A percentile compares a stretch with the other conserved stretches of the same genome.
Evolutionary conservation across 2,888 invertebrate genomes (phyloP).

Genomic region (Orthonychiurus folsomi): DNA sequence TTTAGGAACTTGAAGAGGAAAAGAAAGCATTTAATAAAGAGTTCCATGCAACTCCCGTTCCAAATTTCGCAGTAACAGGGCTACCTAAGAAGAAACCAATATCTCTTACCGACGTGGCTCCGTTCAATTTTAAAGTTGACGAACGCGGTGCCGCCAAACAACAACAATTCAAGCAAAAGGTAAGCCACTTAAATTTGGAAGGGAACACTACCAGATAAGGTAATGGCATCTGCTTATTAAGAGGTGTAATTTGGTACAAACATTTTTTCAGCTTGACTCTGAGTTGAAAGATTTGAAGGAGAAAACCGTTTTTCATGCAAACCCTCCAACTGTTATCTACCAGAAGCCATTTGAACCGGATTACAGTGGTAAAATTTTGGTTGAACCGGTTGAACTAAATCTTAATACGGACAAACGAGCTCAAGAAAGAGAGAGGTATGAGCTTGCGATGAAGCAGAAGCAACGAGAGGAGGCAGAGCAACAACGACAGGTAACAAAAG

Average conservation of each 20-base stretch:
- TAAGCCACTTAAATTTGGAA: slow-evolving; percentile 14
- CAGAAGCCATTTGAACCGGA: slow-evolving; percentile 59
- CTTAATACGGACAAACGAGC: slow-evolving; percentile 59
- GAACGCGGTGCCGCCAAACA: slow-evolving; percentile 34
- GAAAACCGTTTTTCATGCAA: slow-evolving; percentile 53
- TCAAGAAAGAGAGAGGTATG: slow-evolving; percentile 54
- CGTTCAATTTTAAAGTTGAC: slow-evolving; percentile 43
- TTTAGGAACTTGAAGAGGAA: slow-evolving; percentile 50
- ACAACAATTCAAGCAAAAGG: slow-evolving; percentile 29
- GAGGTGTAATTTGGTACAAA: too few species aligned
- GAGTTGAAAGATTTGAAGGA: slow-evolving; percentile 42
- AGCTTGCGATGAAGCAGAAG: slow-evolving; percentile 48
- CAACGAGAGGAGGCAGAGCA: slow-evolving; percentile 51
- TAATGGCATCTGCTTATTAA: slow-evolving; percentile 5
- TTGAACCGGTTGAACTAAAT: slow-evolving; percentile 49
- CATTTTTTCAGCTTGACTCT: slow-evolving; percentile 45
- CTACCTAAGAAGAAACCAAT: slow-evolving; percentile 42
- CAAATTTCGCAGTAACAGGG: slow-evolving; percentile 48
- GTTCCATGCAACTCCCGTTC: slow-evolving; percentile 64
- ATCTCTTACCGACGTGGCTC: slow-evolving; percentile 42
- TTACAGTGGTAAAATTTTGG: slow-evolving; percentile 47
- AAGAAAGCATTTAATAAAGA: slow-evolving; percentile 54
- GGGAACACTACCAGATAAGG: too few species aligned
- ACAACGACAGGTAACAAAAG: slow-evolving; percentile 41
- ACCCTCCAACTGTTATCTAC: slow-evolving; percentile 53